Evolutionary conservation across 1,140 invertebrate genomes (phyloP).

Genomic region (Pseudomyrmex cubaensis): DNA sequence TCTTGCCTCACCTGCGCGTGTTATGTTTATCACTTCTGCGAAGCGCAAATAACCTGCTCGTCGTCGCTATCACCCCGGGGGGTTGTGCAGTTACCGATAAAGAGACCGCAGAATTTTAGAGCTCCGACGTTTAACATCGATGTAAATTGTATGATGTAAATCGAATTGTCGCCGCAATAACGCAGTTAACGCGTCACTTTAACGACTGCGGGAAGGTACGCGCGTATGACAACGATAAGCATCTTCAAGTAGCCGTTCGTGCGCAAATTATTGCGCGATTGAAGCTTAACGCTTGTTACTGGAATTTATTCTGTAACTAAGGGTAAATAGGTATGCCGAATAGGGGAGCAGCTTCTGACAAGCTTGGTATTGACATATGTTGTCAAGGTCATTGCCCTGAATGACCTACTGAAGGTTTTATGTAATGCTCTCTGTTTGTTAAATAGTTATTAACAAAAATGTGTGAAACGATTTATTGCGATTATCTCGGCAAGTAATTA

Average conservation of each 20-base stretch:
- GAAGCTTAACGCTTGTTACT: not conserved
- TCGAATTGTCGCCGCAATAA: not conserved
- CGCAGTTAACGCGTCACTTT: constrained; percentile 34
- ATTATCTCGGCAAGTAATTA: too few species aligned
- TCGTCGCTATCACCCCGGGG: not conserved
- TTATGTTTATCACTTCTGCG: constrained; percentile 45
- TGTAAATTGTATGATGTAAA: not conserved
- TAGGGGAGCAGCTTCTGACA: too few species aligned
- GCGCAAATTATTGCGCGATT: not conserved
- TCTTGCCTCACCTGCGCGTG: constrained; percentile 20
- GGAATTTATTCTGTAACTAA: not conserved
- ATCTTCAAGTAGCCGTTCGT: not conserved
- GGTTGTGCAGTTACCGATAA: not conserved
- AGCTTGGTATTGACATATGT: too few species aligned
- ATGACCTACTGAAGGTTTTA: too few species aligned
- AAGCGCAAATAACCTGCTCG: constrained; percentile 15
- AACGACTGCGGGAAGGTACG: constrained; percentile 39
- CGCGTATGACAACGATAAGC: constrained; percentile 7
- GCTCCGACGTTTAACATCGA: not conserved
- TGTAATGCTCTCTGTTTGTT: too few species aligned
- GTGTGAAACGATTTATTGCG: too few species aligned
- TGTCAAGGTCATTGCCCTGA: too few species aligned
- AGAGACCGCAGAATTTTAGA: not conserved
- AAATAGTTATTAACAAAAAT: too few species aligned
- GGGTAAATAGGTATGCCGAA: too few species aligned